Evolutionary conservation across 2,797 vertebrate genomes (phyloP).

Genomic region (Spea hammondii): DNA sequence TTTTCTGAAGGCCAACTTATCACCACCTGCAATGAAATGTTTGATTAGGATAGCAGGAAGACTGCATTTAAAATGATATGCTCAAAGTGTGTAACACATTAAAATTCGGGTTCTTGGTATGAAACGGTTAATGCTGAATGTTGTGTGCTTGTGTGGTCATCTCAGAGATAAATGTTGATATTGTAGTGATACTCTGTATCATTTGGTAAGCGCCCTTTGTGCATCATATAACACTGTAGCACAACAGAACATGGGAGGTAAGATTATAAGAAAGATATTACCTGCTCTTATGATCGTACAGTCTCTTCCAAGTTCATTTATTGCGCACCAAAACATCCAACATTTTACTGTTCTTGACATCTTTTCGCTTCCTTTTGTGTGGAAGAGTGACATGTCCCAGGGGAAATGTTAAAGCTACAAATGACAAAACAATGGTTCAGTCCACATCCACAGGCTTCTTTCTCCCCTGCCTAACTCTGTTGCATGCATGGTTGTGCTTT

Average conservation of each 20-base stretch:
- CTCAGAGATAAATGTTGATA: too few relatives aligned
- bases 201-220: too few relatives aligned
- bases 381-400: slow-evolving; percentile 62
- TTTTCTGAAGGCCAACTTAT: not conserved
- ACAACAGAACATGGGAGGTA: too few relatives aligned
- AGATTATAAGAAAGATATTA: too few relatives aligned
- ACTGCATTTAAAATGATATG: too few relatives aligned
- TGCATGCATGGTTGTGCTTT: slow-evolving; percentile 6
- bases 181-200: too few relatives aligned
- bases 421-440: slow-evolving; percentile 64
- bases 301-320: not conserved
- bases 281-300: not conserved
- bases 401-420: slow-evolving; percentile 65
- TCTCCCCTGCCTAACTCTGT: not conserved
- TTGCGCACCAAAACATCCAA: slow-evolving; percentile 18
- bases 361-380: slow-evolving; percentile 59
- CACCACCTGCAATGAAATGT: not conserved
- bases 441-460: slow-evolving; percentile 48
- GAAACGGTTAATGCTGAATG: too few relatives aligned
- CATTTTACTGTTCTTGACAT: slow-evolving; percentile 62
- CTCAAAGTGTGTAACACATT: too few relatives aligned
- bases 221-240: too few relatives aligned
- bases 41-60: not conserved
- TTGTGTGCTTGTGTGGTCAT: too few relatives aligned
- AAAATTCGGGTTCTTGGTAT: too few relatives aligned